phyloP scores from a whole-genome alignment of 1,140 invertebrate species.

The Nixonia krombeini region DNA sequence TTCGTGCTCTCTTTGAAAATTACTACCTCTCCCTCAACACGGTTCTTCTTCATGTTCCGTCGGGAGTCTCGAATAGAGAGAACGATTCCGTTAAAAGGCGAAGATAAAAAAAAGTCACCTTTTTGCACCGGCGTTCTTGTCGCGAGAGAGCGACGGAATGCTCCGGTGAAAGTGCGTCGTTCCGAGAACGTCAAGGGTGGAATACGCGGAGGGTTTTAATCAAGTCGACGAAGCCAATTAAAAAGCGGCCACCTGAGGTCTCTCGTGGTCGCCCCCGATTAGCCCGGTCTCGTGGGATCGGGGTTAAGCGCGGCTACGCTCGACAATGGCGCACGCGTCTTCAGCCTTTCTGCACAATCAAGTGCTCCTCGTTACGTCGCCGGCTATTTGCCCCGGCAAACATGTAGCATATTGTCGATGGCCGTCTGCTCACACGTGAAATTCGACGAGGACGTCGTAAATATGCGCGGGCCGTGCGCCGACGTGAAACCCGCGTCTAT shows the following conservation, averaged over 20 bases:
- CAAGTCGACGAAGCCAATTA: not conserved
- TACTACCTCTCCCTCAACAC: too few species aligned
- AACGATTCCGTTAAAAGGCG: too few species aligned
- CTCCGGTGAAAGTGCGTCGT: too few species aligned
- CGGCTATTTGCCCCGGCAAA: conserved; percentile 41
- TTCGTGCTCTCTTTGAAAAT: too few species aligned
- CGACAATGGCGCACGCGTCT: conserved; percentile 50
- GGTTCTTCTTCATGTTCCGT: too few species aligned
- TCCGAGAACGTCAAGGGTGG: too few species aligned
- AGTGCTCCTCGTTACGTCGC: conserved; percentile 43
- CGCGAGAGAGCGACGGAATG: too few species aligned
- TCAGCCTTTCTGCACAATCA: conserved; percentile 50
- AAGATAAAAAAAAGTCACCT: too few species aligned
- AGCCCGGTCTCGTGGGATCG: conserved; percentile 11
- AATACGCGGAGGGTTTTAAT: too few species aligned
- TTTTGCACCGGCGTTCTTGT: too few species aligned
- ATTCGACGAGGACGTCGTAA: conserved; percentile 35
- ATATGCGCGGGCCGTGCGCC: conserved; percentile 12
- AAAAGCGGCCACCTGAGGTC: not conserved
- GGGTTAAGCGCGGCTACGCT: conserved; percentile 12
- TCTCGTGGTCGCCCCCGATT: not conserved
- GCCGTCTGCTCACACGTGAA: conserved; percentile 31
- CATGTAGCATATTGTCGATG: conserved; percentile 46
- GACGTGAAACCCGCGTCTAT: not conserved
- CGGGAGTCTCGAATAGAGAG: too few species aligned